Percentiles rank a stretch among this genome's conserved stretches.
Conservation (phyloP, 2,888 invertebrate species). For the Cremastinae sp. region DNA sequence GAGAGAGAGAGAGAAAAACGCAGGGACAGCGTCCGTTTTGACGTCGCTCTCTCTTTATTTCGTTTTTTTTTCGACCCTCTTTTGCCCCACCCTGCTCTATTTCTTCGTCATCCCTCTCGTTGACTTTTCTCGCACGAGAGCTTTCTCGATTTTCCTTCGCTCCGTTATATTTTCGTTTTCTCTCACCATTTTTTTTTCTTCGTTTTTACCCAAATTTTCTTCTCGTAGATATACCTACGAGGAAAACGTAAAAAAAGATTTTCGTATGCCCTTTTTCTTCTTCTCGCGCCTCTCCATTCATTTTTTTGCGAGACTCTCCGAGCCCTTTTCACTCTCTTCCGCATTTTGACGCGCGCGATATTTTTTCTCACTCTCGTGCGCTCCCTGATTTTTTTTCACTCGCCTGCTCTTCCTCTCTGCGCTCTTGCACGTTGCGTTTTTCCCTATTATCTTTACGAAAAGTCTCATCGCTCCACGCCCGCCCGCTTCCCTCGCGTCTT, state of each 20-base stretch:
- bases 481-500: no score
- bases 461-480: no score
- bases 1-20: constrained; percentile 12
- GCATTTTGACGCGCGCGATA: no score
- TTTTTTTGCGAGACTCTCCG: background rate
- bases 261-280: background rate
- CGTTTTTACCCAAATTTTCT: background rate
- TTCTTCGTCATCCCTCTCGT: constrained; percentile 35
- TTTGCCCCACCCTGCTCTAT: constrained; percentile 41
- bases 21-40: constrained; percentile 44
- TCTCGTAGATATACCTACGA: background rate
- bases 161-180: constrained; percentile 16
- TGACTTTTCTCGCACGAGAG: constrained; percentile 19
- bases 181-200: constrained; percentile 6
- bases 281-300: background rate
- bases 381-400: no score
- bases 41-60: constrained; percentile 42
- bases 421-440: no score
- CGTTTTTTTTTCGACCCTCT: constrained; percentile 44
- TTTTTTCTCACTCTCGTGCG: no score
- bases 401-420: no score
- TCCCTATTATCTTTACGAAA: no score
- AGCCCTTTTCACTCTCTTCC: background rate
- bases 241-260: background rate
- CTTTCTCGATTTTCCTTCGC: constrained; percentile 18